A percentile compares a stretch with the other conserved stretches of the same genome.
These are phyloP conservation scores for Andricus grossulariae DNA, from an alignment of 1,140 invertebrate species.

Conservation along the genomic window DNA sequence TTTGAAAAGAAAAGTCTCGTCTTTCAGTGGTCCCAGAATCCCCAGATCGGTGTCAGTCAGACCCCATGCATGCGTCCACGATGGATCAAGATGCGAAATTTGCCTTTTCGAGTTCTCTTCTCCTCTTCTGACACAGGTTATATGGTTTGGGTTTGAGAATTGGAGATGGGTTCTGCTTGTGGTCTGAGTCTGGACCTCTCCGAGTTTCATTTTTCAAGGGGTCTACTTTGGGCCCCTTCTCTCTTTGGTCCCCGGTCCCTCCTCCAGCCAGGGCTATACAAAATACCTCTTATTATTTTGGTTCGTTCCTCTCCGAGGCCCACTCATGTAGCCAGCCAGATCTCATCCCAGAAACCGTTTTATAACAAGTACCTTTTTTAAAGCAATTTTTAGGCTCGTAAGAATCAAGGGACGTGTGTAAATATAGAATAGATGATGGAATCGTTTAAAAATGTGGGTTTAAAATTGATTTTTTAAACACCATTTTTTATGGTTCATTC, in stretches of 20 bases:
- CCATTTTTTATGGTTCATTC: too few species aligned
- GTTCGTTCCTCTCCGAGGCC: conserved; percentile 25
- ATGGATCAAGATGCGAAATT: conserved; percentile 31
- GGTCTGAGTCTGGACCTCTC: conserved; percentile 47
- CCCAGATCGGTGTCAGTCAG: conserved; percentile 30
- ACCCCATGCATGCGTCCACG: conserved; percentile 21
- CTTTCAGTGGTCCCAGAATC: conserved; percentile 30
- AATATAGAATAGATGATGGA: too few species aligned
- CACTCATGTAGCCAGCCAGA: conserved; percentile 7
- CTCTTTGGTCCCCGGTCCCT: not conserved
- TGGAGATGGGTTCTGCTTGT: conserved; percentile 7
- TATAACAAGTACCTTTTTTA: conserved; percentile 25
- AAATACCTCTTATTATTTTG: conserved; percentile 34
- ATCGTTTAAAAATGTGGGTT: too few species aligned
- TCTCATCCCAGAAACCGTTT: conserved; percentile 10
- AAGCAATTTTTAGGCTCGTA: conserved; percentile 1
- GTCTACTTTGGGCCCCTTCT: conserved; percentile 45
- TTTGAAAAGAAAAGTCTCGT: conserved; percentile 26
- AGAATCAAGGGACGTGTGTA: not conserved
- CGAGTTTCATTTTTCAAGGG: conserved; percentile 66
- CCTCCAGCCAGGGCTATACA: conserved; percentile 11
- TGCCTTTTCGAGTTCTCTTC: conserved; percentile 14
- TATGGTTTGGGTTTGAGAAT: conserved; percentile 42
- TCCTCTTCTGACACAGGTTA: conserved; percentile 55
- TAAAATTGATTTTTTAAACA: too few species aligned